Conservation (phyloP, 2,113 vertebrate genomes). For the Sylvilagus bachmani region DNA sequence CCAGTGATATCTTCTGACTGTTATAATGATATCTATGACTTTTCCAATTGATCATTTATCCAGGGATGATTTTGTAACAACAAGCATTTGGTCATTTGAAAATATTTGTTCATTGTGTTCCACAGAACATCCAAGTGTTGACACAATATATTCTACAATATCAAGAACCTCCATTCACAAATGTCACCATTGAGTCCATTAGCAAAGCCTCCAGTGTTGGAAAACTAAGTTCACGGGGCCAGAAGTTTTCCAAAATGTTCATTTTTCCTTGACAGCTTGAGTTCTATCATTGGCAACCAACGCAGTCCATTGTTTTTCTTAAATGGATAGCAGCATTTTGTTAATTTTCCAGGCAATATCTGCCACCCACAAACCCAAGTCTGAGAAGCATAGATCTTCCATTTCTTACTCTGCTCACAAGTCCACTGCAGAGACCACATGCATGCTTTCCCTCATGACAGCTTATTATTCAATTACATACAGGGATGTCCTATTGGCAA, state of each 20-base stretch:
- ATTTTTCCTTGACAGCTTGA: conserved; percentile 1
- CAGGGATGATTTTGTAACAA: background rate
- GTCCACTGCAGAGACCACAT: background rate
- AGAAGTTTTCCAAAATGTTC: background rate
- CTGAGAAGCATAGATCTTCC: background rate
- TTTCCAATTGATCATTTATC: background rate
- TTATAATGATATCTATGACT: background rate
- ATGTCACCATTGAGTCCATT: background rate
- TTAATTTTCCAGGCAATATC: background rate
- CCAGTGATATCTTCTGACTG: background rate
- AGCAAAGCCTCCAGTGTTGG: background rate
- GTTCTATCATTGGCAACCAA: background rate
- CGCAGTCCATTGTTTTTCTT: background rate
- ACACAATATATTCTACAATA: background rate
- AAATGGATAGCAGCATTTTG: background rate
- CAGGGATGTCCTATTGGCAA: background rate
- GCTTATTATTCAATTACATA: background rate
- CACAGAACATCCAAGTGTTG: background rate
- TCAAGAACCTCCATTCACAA: background rate
- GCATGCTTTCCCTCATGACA: background rate
- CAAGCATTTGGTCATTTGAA: background rate
- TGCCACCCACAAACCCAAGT: background rate
- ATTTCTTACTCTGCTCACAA: background rate
- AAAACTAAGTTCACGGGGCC: background rate
- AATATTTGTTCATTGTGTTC: background rate